Conservation (phyloP, 2,888 invertebrate genomes). For the Microchrysa polita region DNA sequence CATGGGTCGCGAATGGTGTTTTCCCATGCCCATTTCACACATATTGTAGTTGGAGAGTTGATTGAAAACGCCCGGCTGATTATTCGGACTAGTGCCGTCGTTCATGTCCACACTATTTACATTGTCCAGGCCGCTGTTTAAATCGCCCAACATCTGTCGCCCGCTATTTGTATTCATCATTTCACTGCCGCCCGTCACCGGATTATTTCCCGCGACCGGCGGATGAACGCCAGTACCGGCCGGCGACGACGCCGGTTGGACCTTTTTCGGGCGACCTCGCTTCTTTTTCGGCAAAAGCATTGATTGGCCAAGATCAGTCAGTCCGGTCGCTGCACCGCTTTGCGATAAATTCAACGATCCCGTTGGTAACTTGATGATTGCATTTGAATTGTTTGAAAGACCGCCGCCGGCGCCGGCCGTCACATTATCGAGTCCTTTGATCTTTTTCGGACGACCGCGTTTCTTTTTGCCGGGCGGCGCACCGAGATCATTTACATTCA, state of each 20-base stretch:
- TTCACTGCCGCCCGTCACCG: conserved; percentile 62
- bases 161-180: conserved; percentile 56
- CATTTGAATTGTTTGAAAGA: conserved; percentile 67
- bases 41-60: neutral
- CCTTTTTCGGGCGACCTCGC: conserved; percentile 87
- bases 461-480: conserved; percentile 83
- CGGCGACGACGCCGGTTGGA: conserved; percentile 66
- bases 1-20: conserved; percentile 54
- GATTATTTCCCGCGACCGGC: conserved; percentile 56
- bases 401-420: conserved; percentile 66
- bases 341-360: conserved; percentile 53
- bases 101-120: neutral
- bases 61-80: neutral
- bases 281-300: conserved; percentile 84
- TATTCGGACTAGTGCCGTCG: neutral
- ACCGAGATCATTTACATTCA: conserved; percentile 32
- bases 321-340: conserved; percentile 49
- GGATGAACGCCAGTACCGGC: conserved; percentile 83
- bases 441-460: conserved; percentile 88
- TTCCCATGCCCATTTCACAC: conserved; percentile 28
- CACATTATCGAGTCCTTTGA: conserved; percentile 53
- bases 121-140: conserved; percentile 13
- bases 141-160: conserved; percentile 31
- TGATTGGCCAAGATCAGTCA: conserved; percentile 52
- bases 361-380: conserved; percentile 64